Percentiles rank a stretch among this genome's conserved stretches.
phyloP scores from a whole-genome alignment of 2,797 vertebrate genomes.

The Sebastes flavidus region DNA sequence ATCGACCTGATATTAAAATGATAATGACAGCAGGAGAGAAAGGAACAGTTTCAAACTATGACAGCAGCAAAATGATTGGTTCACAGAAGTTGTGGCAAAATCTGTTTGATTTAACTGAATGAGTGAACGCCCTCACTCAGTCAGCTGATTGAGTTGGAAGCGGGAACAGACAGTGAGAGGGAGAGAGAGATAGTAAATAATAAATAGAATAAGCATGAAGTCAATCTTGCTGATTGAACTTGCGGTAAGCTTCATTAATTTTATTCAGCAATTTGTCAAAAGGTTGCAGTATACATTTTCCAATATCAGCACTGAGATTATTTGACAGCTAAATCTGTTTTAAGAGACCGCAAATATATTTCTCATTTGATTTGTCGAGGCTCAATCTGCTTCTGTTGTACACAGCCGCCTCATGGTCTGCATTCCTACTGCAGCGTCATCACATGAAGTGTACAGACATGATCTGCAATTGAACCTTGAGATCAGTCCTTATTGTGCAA shows the following conservation, averaged over 20 bases:
- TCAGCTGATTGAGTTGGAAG: no score
- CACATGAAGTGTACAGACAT: background rate
- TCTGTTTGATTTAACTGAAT: no score
- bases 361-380: background rate
- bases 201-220: background rate
- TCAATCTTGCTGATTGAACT: background rate
- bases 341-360: background rate
- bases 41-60: no score
- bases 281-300: background rate
- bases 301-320: background rate
- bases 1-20: no score
- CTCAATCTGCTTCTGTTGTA: background rate
- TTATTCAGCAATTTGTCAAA: background rate
- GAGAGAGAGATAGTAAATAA: no score
- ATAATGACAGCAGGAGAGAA: no score
- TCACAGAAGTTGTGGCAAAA: no score
- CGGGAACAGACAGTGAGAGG: no score
- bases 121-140: no score
- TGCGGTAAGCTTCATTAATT: background rate
- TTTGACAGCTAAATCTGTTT: background rate
- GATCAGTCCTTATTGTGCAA: background rate
- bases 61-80: no score
- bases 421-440: background rate
- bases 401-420: background rate
- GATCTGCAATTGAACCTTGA: background rate